Conservation (phyloP, 2,797 vertebrate species). For the Cephalopachus bancanus region DNA sequence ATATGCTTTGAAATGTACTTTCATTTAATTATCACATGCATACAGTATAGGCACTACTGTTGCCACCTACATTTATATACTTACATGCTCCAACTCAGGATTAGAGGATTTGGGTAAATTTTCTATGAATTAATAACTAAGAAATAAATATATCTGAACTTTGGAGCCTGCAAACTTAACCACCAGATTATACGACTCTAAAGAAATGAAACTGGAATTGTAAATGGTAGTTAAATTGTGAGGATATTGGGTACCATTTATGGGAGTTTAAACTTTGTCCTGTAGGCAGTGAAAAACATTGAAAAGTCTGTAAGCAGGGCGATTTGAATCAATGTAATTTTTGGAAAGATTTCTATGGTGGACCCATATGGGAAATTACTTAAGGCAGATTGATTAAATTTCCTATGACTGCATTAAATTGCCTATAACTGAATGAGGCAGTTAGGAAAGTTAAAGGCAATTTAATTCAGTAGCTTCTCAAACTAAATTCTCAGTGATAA, state of each 20-base stretch:
- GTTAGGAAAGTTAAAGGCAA: constrained; percentile 41
- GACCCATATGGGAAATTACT: constrained; percentile 12
- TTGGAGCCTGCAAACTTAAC: background rate
- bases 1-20: background rate
- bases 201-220: background rate
- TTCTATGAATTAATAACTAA: background rate
- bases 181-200: background rate
- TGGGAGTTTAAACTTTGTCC: constrained; percentile 3
- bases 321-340: background rate
- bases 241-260: background rate
- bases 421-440: background rate
- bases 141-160: background rate
- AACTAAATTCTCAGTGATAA: constrained; percentile 17
- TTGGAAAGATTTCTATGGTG: background rate
- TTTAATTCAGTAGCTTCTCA: constrained; percentile 38
- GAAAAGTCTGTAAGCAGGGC: background rate
- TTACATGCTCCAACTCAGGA: background rate
- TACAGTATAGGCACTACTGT: background rate
- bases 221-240: background rate
- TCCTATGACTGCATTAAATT: constrained; percentile 4
- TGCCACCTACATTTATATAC: background rate
- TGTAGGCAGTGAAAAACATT: background rate
- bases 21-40: background rate
- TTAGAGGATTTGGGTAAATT: background rate
- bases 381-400: constrained; percentile 57